Evolutionary conservation across 2,113 vertebrate species (phyloP).

Genomic region (Diadophis punctatus): DNA sequence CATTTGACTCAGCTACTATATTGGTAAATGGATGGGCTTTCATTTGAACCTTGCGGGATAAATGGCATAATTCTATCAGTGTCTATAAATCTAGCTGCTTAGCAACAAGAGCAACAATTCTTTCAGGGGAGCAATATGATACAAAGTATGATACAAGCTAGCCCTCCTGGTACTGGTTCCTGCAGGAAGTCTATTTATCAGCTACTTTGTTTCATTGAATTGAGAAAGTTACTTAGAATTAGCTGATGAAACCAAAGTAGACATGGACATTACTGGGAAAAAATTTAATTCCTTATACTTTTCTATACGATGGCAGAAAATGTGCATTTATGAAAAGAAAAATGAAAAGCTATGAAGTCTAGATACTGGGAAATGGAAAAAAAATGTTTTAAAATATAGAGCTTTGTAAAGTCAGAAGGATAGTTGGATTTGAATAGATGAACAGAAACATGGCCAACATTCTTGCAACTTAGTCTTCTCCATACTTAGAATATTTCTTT

Average conservation of each 20-base stretch:
- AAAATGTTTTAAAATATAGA: not conserved
- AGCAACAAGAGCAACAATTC: slow-evolving; percentile 57
- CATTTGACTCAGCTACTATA: slow-evolving; percentile 41
- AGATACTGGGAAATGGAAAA: not conserved
- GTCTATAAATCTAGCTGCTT: slow-evolving; percentile 51
- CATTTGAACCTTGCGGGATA: slow-evolving; percentile 50
- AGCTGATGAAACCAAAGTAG: slow-evolving; percentile 31
- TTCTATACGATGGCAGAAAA: slow-evolving; percentile 22
- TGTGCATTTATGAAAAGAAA: slow-evolving; percentile 11
- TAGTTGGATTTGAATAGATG: not conserved
- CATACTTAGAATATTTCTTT: not conserved
- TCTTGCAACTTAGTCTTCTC: not conserved
- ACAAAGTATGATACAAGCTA: slow-evolving; percentile 12
- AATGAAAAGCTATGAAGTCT: not conserved
- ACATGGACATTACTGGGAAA: not conserved
- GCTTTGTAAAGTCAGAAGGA: not conserved
- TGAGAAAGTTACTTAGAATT: slow-evolving; percentile 18
- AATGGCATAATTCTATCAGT: slow-evolving; percentile 43
- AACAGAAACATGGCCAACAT: not conserved
- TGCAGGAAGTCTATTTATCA: not conserved
- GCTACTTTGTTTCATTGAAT: slow-evolving; percentile 22
- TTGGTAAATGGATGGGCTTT: slow-evolving; percentile 43
- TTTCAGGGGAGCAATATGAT: slow-evolving; percentile 8
- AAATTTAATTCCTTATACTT: slow-evolving; percentile 19
- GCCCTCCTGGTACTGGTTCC: slow-evolving; percentile 19